Evolutionary conservation across 2,888 invertebrate genomes (phyloP).

Genomic region (Empis stercorea): DNA sequence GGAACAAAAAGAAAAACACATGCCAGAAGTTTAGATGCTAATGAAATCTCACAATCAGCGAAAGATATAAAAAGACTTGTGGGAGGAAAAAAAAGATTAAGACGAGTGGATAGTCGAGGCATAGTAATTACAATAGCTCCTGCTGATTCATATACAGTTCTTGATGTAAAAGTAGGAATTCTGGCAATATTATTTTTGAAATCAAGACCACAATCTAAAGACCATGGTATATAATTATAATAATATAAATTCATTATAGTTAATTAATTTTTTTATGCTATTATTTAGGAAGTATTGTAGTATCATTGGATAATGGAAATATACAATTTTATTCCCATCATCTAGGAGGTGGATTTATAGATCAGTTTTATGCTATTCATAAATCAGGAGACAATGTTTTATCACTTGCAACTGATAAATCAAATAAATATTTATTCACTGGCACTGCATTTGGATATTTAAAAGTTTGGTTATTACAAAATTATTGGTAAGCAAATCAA

Average conservation of each 20-base stretch:
- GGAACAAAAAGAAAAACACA: no score
- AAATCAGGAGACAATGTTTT: constrained; percentile 44
- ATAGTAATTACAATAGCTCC: no score
- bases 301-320: constrained; percentile 61
- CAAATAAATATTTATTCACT: constrained; percentile 59
- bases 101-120: no score
- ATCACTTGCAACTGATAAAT: constrained; percentile 54
- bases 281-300: constrained; percentile 48
- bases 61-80: no score
- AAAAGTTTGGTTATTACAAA: constrained; percentile 63
- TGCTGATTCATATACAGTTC: neutral
- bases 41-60: no score
- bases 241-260: no score
- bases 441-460: constrained; percentile 63
- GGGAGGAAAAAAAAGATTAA: no score
- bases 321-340: constrained; percentile 76
- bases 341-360: constrained; percentile 55
- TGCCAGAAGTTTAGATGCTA: no score
- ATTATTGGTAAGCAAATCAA: constrained; percentile 41
- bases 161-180: constrained; percentile 41
- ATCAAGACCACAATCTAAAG: constrained; percentile 41
- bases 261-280: neutral
- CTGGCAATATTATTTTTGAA: constrained; percentile 55
- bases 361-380: constrained; percentile 57
- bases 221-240: constrained; percentile 33